Conservation (phyloP, 1,140 invertebrate species). For the Ridgeia piscesae region DNA sequence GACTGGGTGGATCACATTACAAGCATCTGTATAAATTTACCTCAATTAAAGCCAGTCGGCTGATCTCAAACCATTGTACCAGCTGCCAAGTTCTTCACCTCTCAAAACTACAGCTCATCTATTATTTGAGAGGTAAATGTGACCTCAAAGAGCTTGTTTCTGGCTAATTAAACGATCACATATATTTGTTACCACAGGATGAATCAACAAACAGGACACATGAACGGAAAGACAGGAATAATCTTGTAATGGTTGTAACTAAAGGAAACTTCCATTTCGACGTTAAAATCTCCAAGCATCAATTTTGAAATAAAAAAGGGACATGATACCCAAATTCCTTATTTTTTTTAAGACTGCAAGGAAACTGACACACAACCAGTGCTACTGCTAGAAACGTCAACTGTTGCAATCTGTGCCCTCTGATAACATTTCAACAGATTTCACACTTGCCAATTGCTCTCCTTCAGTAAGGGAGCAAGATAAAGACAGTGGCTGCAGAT, state of each 20-base stretch:
- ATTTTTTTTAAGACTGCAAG: not conserved
- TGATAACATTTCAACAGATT: not conserved
- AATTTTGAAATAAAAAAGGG: too few species aligned
- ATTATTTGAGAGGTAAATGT: not conserved
- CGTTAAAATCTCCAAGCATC: too few species aligned
- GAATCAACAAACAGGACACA: too few species aligned
- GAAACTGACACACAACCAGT: not conserved
- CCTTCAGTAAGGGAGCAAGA: not conserved
- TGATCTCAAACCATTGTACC: not conserved
- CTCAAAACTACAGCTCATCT: not conserved
- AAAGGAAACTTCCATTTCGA: too few species aligned
- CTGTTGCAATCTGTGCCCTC: not conserved
- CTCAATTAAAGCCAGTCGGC: not conserved
- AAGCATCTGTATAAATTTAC: not conserved
- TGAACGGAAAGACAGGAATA: too few species aligned
- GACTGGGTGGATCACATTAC: not conserved
- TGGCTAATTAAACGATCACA: not conserved
- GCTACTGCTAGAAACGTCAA: not conserved
- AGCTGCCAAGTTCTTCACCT: not conserved
- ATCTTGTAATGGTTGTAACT: too few species aligned
- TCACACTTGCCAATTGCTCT: not conserved
- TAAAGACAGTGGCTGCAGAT: not conserved
- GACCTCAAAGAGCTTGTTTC: not conserved
- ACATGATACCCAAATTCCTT: not conserved
- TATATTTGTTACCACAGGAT: too few species aligned